phyloP scores from a whole-genome alignment of 2,113 vertebrate species.

The Turdus rufiventris region DNA sequence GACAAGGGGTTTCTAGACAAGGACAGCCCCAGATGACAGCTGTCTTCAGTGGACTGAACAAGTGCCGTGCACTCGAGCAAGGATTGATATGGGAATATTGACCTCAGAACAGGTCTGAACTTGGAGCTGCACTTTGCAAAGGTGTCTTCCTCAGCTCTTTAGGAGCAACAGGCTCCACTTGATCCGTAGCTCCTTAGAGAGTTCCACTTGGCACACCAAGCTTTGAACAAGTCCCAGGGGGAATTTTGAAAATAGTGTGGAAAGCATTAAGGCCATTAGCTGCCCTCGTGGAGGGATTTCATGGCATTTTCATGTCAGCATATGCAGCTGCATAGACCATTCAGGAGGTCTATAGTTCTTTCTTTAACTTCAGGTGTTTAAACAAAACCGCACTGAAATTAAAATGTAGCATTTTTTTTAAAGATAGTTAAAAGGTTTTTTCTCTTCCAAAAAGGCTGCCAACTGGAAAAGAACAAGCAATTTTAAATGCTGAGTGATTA shows the following conservation, averaged over 20 bases:
- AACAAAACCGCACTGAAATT: not conserved
- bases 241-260: not conserved
- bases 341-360: not conserved
- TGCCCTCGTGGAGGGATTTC: not conserved
- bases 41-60: not conserved
- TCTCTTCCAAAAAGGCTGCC: not conserved
- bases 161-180: not conserved
- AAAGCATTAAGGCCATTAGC: not conserved
- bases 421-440: not conserved
- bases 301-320: not conserved
- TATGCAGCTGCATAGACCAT: not conserved
- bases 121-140: not conserved
- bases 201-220: accelerated
- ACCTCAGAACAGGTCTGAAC: not conserved
- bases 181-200: not conserved
- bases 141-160: not conserved
- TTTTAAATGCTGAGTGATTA: not conserved
- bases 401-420: not conserved
- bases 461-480: not conserved
- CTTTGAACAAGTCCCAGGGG: not conserved
- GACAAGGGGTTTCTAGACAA: not conserved
- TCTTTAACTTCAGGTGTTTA: not conserved
- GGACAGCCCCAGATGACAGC: not conserved
- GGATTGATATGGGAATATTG: not conserved
- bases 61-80: not conserved